Percentiles rank a stretch among this genome's conserved stretches.
Evolutionary conservation across 2,888 invertebrate species (phyloP).

Genomic region (Chrysotoxum bicinctum): DNA sequence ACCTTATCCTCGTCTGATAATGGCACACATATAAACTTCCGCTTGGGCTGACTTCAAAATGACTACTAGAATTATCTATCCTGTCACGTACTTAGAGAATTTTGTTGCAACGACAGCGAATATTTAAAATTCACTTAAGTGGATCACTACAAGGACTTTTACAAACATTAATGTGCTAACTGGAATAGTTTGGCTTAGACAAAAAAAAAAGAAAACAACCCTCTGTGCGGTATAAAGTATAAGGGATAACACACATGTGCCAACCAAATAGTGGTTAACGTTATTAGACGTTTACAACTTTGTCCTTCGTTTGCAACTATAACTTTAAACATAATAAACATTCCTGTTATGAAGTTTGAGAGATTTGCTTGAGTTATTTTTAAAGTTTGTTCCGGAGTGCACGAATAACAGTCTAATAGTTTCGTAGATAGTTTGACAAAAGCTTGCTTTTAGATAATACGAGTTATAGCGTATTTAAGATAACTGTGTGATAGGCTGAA

Average conservation of each 20-base stretch:
- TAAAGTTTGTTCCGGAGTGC: neutral
- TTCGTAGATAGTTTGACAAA: neutral
- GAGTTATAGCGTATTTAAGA: too few relatives aligned
- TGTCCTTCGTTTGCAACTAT: constrained; percentile 15
- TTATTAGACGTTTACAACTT: constrained; percentile 53
- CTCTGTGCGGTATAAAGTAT: neutral
- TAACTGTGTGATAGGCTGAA: too few relatives aligned
- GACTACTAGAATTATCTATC: constrained; percentile 25
- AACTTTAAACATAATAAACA: constrained; percentile 63
- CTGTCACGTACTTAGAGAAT: constrained; percentile 25
- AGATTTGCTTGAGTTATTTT: neutral
- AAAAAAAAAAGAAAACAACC: neutral
- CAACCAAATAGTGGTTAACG: constrained; percentile 46
- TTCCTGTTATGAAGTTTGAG: constrained; percentile 2
- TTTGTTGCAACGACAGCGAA: constrained; percentile 11
- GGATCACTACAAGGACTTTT: constrained; percentile 35
- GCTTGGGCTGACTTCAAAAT: constrained; percentile 31
- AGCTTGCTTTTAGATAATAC: neutral
- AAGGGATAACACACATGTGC: constrained; percentile 6
- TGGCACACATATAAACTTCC: constrained; percentile 35
- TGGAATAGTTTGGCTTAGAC: constrained; percentile 18
- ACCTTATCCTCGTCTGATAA: constrained; percentile 23
- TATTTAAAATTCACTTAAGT: constrained; percentile 52
- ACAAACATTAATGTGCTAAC: neutral
- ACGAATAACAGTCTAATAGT: neutral